Evolutionary conservation across 1,140 invertebrate species (phyloP).

Genomic region (Babylonia areolata): DNA sequence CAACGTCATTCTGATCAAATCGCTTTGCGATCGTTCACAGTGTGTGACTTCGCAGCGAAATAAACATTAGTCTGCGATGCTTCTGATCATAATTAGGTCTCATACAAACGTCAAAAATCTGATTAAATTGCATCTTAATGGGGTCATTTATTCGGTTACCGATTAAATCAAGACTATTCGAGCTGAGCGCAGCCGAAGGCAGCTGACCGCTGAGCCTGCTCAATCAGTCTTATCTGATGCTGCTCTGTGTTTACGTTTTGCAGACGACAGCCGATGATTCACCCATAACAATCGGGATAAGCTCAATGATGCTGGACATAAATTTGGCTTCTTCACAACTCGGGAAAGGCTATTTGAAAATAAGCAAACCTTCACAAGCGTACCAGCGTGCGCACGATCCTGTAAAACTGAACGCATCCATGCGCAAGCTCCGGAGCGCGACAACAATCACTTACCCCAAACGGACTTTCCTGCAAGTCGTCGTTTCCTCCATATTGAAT

Average conservation of each 20-base stretch:
- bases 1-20: not conserved
- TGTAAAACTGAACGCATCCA: not conserved
- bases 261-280: conserved; percentile 2
- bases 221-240: not conserved
- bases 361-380: not conserved
- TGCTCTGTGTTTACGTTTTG: not conserved
- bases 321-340: not conserved
- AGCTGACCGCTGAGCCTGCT: not conserved
- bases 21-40: no score
- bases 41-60: no score
- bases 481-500: conserved; percentile 3
- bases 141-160: not conserved
- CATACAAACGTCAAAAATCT: not conserved
- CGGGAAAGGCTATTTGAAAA: not conserved
- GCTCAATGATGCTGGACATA: not conserved
- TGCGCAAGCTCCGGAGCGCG: not conserved
- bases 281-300: not conserved
- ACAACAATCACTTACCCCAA: not conserved
- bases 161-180: not conserved
- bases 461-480: conserved; percentile 1
- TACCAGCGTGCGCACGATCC: not conserved
- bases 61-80: no score
- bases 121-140: not conserved
- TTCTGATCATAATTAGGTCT: not conserved
- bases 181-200: not conserved